Evolutionary conservation across 1,140 invertebrate genomes (phyloP).

Genomic region (Triops longicaudatus): DNA sequence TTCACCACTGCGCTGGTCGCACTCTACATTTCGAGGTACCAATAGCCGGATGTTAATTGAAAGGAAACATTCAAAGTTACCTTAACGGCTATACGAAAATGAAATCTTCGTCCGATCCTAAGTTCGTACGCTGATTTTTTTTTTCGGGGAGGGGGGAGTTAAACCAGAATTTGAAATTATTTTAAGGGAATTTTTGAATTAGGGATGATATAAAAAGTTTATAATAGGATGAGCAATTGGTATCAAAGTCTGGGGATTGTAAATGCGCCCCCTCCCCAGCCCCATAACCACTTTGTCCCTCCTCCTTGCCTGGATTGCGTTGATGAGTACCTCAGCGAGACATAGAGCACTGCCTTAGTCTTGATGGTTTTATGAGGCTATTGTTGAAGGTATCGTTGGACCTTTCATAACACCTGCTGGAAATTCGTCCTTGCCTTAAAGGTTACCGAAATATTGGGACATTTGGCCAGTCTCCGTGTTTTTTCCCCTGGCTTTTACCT

Average conservation of each 20-base stretch:
- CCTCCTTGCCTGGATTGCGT: neutral
- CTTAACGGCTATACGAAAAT: too few species aligned
- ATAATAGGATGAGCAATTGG: neutral
- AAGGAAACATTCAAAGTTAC: too few species aligned
- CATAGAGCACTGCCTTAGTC: neutral
- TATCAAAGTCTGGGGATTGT: neutral
- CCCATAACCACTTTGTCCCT: neutral
- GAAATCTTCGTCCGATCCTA: too few species aligned
- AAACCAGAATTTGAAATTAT: neutral
- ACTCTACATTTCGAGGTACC: too few species aligned
- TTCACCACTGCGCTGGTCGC: too few species aligned
- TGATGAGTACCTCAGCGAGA: neutral
- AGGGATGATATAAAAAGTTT: neutral
- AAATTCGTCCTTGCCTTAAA: neutral
- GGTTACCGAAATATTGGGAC: neutral
- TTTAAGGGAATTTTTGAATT: conserved; percentile 2
- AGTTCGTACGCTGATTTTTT: too few species aligned
- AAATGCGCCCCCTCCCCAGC: neutral
- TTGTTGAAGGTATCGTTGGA: neutral
- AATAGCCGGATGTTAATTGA: too few species aligned
- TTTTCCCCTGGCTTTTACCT: neutral
- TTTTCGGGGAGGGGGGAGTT: too few species aligned
- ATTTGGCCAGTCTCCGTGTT: neutral
- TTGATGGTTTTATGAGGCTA: neutral
- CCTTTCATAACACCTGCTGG: neutral